Evolutionary conservation across 2,113 vertebrate genomes (phyloP).

Genomic region (Mirounga angustirostris): DNA sequence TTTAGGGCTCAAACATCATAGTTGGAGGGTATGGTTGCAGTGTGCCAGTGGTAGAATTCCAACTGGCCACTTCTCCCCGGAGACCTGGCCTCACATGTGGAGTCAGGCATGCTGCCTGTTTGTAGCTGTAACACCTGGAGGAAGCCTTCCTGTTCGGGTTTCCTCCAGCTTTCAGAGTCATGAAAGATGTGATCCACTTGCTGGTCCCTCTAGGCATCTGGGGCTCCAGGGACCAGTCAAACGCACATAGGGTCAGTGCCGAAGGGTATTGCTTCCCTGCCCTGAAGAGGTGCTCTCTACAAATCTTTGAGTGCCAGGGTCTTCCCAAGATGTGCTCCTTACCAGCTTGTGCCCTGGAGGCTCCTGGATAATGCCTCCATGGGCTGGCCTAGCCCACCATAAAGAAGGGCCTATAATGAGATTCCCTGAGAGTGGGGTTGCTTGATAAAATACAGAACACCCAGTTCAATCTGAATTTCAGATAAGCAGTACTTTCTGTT

Average conservation of each 20-base stretch:
- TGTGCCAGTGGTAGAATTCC: not conserved
- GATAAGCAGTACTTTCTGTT: not conserved
- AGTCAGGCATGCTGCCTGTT: no score
- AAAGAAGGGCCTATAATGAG: not conserved
- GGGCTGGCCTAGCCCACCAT: not conserved
- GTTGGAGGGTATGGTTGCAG: not conserved
- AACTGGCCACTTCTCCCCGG: not conserved
- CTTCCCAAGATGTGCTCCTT: not conserved
- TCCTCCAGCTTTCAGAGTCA: not conserved
- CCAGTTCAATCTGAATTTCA: not conserved
- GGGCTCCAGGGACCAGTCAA: not conserved
- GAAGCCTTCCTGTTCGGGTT: not conserved
- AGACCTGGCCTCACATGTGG: not conserved
- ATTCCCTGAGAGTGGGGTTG: not conserved
- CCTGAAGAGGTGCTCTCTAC: not conserved
- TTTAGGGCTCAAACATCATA: not conserved
- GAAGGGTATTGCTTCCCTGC: not conserved
- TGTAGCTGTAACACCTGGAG: not conserved
- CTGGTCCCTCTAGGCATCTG: not conserved
- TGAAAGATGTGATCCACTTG: not conserved
- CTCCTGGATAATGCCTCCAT: not conserved
- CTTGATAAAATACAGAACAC: not conserved
- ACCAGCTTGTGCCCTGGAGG: fast-evolving
- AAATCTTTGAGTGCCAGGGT: not conserved
- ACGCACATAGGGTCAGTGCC: not conserved